These are phyloP conservation scores for Ricordea florida DNA, from an alignment of 92 coral and sea anemone genomes.

Conservation along the genomic window DNA sequence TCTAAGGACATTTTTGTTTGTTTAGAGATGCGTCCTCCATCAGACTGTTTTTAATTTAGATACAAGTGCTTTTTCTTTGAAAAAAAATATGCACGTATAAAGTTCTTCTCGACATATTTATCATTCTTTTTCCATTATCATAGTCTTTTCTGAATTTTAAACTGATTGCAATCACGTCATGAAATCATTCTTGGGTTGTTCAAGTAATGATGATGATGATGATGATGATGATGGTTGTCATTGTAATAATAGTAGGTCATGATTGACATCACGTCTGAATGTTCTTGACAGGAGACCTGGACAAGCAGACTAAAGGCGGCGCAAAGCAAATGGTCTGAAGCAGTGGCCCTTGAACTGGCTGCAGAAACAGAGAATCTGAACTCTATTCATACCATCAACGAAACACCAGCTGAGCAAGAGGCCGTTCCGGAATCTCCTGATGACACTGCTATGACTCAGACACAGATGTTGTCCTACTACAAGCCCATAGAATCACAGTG, in stretches of 20 bases:
- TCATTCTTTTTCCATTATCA: too few relatives aligned
- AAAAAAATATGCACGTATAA: neutral
- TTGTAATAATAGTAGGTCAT: too few relatives aligned
- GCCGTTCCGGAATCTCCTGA: slow-evolving; percentile 52
- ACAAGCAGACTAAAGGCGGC: slow-evolving; percentile 86
- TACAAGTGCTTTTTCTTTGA: neutral
- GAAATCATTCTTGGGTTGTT: too few relatives aligned
- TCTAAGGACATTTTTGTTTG: too few relatives aligned
- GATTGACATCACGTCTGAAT: too few relatives aligned
- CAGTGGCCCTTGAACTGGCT: slow-evolving; percentile 83
- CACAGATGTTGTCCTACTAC: slow-evolving; percentile 65
- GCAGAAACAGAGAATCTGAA: slow-evolving; percentile 67
- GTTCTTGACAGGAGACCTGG: slow-evolving; percentile 81
- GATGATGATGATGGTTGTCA: too few relatives aligned
- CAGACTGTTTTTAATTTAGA: neutral
- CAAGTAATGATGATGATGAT: too few relatives aligned
- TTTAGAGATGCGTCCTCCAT: too few relatives aligned
- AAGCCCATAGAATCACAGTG: slow-evolving; percentile 86
- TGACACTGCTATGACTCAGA: slow-evolving; percentile 50
- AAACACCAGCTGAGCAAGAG: slow-evolving; percentile 22
- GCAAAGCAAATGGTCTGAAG: slow-evolving; percentile 90
- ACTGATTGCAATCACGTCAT: too few relatives aligned
- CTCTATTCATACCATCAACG: slow-evolving; percentile 25
- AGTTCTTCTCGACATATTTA: too few relatives aligned
- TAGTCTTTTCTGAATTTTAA: too few relatives aligned